A percentile compares a stretch with the other conserved stretches of the same genome.
Conservation (phyloP, 2,888 invertebrate species). For the Andrena minutula region DNA sequence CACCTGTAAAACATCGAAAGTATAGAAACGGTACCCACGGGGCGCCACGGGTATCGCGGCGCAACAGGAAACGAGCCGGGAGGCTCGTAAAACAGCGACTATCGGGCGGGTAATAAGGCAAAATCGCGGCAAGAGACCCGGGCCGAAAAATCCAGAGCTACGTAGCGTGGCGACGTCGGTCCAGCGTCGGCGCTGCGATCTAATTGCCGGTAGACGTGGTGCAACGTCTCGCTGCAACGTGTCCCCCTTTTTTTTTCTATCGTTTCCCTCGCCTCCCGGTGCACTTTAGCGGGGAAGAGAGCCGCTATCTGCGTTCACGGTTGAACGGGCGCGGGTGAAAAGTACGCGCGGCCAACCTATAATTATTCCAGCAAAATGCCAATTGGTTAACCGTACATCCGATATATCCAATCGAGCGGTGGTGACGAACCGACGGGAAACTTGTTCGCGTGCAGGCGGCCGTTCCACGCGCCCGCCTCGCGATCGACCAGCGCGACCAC, state of each 20-base stretch:
- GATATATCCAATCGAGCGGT: conserved; percentile 45
- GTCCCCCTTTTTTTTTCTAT: conserved; percentile 44
- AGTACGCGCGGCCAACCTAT: conserved; percentile 64
- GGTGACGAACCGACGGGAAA: conserved; percentile 56
- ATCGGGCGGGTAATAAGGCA: conserved; percentile 24
- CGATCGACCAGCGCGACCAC: neutral
- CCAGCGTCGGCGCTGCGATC: conserved; percentile 42
- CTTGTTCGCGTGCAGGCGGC: conserved; percentile 8
- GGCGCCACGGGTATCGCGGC: conserved; percentile 1
- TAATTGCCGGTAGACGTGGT: conserved; percentile 64
- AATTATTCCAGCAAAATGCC: conserved; percentile 73
- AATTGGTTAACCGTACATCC: conserved; percentile 73
- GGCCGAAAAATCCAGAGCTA: conserved; percentile 48
- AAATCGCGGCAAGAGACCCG: conserved; percentile 23
- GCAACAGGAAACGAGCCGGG: conserved; percentile 42
- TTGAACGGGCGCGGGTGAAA: conserved; percentile 72
- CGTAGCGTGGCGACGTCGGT: conserved; percentile 48
- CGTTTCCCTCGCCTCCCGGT: conserved; percentile 24
- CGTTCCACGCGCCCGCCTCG: conserved; percentile 5
- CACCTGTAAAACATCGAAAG: conserved; percentile 35
- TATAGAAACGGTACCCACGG: conserved; percentile 22
- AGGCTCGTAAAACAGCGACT: conserved; percentile 45
- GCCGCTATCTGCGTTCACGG: conserved; percentile 69
- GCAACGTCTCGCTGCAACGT: conserved; percentile 68
- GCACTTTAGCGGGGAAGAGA: conserved; percentile 63